Evolutionary conservation across 2,797 vertebrate genomes (phyloP), one percentile per base, ranked within the genome.

Genomic region (Sebastes diploproa): DNA sequence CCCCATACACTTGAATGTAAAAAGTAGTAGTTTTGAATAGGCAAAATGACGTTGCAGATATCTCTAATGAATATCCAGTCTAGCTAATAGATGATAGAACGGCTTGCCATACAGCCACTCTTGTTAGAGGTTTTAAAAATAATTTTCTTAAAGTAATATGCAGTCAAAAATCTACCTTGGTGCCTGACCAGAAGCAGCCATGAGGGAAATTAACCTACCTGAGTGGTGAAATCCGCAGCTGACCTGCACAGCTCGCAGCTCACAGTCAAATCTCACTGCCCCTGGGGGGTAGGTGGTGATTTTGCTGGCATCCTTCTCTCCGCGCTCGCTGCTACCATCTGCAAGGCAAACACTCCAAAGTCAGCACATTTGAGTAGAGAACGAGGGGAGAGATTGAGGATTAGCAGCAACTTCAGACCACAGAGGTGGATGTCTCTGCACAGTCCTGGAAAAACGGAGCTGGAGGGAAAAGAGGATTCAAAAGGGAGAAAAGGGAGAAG

Each of bases 211-310:
- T 1, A 46, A 73, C 84, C 89, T 95, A 99, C 98, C 98, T 58
- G 98, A 99, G 93, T 99, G 98, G 88, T 99, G 98, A 93, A 99
- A 99, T 77, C 98, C 98, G 77, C 98, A 99, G 95, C 98, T 98
- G 94, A 99, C 98, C 96, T 99, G 98, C 25, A 98, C 94, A 2
- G 98, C 98, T 78, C 98, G 95, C 75, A 99, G 93, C 71, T 99
- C 98, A 81, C 97, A 97, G 93, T 99, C 98, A 86, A 99, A 99
- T 36, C 96, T 95, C 66, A 99, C 97, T 1, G 97, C 95, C n/a
- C 98, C 98, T 0, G 98, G 98, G 18, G 98, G 98, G 69, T 99
- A 99, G 0, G 98, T 99, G 82, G 98, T 98, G 88, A 99, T 99
- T 96, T 99, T 99, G 93, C 98, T 99, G 84, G 98, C 97, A 89